These are phyloP conservation scores for Graphium colonna DNA, from an alignment of 2,888 invertebrate genomes.

Conservation along the genomic window DNA sequence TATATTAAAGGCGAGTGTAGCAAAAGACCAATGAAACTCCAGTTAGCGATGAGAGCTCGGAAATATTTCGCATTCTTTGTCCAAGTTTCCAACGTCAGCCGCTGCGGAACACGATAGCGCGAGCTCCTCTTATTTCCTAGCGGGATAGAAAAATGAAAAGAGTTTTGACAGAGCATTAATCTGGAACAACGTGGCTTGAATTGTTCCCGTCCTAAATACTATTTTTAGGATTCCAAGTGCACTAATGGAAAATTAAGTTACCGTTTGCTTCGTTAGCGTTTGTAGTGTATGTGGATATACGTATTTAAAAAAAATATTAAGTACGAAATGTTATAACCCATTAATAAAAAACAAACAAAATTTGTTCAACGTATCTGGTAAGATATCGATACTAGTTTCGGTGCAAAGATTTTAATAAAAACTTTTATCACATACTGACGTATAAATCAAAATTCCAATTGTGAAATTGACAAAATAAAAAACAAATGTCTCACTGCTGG, in stretches of 20 bases:
- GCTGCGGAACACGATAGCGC: constrained; percentile 15
- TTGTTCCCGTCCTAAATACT: constrained; percentile 2
- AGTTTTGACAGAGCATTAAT: constrained; percentile 8
- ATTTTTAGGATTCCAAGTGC: neutral
- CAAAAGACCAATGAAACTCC: constrained; percentile 21
- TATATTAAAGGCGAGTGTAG: constrained; percentile 14
- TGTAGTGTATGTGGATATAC: too few relatives aligned
- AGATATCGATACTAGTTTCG: too few relatives aligned
- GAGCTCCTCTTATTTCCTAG: constrained; percentile 16
- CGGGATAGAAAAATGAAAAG: constrained; percentile 7
- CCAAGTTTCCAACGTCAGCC: constrained; percentile 16
- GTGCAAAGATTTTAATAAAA: too few relatives aligned
- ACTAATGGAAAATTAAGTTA: neutral
- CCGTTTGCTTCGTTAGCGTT: too few relatives aligned
- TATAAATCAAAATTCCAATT: too few relatives aligned
- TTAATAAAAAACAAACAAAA: too few relatives aligned
- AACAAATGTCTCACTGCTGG: too few relatives aligned
- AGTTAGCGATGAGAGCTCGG: constrained; percentile 14
- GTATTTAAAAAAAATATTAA: too few relatives aligned
- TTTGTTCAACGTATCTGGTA: too few relatives aligned
- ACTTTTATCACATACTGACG: too few relatives aligned
- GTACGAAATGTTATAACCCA: too few relatives aligned
- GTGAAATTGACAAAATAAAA: too few relatives aligned
- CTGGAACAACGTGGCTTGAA: constrained; percentile 5
- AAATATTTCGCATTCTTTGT: constrained; percentile 19